Conservation (phyloP, 2,888 invertebrate genomes). For the Itoplectis maculator region DNA sequence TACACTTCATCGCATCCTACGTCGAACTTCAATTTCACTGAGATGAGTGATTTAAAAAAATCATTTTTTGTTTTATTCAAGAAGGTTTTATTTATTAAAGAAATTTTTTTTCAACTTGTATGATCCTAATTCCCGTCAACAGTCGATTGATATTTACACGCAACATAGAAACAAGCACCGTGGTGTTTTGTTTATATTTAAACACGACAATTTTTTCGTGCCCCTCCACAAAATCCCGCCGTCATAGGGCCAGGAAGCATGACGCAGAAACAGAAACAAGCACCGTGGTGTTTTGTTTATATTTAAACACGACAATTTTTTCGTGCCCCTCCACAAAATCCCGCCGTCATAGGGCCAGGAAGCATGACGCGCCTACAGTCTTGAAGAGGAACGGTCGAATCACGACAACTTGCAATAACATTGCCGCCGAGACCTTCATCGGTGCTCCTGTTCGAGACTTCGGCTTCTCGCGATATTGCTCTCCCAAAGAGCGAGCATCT, state of each 20-base stretch:
- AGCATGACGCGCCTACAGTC: constrained; percentile 11
- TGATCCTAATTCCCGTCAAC: not conserved
- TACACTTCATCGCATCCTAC: not conserved
- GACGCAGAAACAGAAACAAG: not conserved
- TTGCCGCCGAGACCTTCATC: constrained; percentile 43
- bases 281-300: not conserved
- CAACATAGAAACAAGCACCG: not conserved
- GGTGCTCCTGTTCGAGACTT: constrained; percentile 24
- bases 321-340: constrained; percentile 10
- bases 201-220: not conserved
- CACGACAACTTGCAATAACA: constrained; percentile 80
- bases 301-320: not conserved
- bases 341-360: constrained; percentile 50
- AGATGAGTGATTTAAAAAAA: not conserved
- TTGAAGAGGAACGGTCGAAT: constrained; percentile 73
- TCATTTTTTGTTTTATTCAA: not conserved
- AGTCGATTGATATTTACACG: not conserved
- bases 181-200: constrained; percentile 3
- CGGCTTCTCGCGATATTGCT: constrained; percentile 9
- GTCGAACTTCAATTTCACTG: not conserved
- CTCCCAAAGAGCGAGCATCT: constrained; percentile 12
- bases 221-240: not conserved
- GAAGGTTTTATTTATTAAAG: not conserved
- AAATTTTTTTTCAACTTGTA: too few species aligned
- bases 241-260: too few species aligned